phyloP scores from a whole-genome alignment of 2,888 invertebrate species.

The Euplagia quadripunctaria region DNA sequence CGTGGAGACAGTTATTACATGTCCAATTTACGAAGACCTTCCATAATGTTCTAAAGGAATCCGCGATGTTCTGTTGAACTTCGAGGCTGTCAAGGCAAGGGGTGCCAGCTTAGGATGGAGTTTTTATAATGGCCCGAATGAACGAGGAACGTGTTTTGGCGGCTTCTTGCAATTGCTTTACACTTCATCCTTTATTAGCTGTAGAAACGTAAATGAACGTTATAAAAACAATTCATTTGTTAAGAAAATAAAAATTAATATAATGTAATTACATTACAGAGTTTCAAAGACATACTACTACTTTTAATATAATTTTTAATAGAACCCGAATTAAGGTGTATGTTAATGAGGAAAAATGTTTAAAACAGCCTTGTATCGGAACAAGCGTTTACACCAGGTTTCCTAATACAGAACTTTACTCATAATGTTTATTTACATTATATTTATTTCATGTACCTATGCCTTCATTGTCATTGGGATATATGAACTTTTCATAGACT shows the following conservation, averaged over 20 bases:
- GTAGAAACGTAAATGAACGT: not conserved
- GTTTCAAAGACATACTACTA: too few species aligned
- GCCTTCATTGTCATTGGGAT: not conserved
- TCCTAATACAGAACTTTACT: not conserved
- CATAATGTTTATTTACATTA: not conserved
- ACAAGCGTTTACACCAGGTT: not conserved
- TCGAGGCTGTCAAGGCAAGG: conserved; percentile 32
- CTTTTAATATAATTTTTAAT: too few species aligned
- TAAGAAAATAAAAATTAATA: not conserved
- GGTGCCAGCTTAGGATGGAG: conserved; percentile 66
- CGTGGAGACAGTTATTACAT: conserved; percentile 73
- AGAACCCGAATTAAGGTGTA: too few species aligned
- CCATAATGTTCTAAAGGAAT: conserved; percentile 49
- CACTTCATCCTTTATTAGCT: conserved; percentile 55
- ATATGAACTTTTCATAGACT: not conserved
- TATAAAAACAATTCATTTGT: not conserved
- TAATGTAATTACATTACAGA: not conserved
- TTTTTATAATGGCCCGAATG: conserved; percentile 74
- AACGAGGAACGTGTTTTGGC: conserved; percentile 85
- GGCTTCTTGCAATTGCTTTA: conserved; percentile 77
- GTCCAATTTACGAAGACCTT: conserved; percentile 69
- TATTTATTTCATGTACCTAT: not conserved
- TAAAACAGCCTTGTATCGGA: not conserved
- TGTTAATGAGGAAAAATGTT: not conserved
- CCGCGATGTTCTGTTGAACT: conserved; percentile 42